Evolutionary conservation across 2,888 invertebrate genomes (phyloP).

Genomic region (Fissipunctia ypsillon): DNA sequence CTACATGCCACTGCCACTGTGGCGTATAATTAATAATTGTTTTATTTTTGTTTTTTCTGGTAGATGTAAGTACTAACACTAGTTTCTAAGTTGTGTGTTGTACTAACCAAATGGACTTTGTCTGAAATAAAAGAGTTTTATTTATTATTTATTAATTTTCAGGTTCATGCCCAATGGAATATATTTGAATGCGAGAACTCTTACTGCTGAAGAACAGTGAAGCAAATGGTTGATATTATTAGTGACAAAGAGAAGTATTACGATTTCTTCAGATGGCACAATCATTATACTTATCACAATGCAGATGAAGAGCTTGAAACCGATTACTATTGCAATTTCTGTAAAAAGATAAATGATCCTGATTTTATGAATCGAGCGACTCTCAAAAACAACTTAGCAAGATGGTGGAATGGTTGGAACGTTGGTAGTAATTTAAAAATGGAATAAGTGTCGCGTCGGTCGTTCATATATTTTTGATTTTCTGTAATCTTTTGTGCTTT

Average conservation of each 20-base stretch:
- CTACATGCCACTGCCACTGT: no score
- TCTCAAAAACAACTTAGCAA: slow-evolving; percentile 8
- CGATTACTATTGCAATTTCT: slow-evolving; percentile 63
- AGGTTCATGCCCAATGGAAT: slow-evolving; percentile 71
- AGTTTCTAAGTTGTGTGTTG: no score
- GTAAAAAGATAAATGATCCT: slow-evolving; percentile 46
- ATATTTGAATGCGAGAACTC: slow-evolving; percentile 62
- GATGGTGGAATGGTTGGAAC: slow-evolving; percentile 45
- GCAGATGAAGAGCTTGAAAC: slow-evolving; percentile 54
- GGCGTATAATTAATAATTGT: no score
- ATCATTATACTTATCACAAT: slow-evolving; percentile 69
- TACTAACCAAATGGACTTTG: no score
- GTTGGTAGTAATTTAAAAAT: background rate
- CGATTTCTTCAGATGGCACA: slow-evolving; percentile 72
- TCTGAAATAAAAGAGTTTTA: no score
- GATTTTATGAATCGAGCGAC: slow-evolving; percentile 21
- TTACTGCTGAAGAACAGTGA: slow-evolving; percentile 40
- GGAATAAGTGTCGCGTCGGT: background rate
- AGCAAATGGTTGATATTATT: slow-evolving; percentile 66
- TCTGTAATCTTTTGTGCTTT: background rate
- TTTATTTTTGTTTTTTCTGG: no score
- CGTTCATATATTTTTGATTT: background rate
- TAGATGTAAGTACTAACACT: no score
- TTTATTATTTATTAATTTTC: no score
- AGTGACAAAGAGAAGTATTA: slow-evolving; percentile 63